Evolutionary conservation across 2,888 invertebrate genomes (phyloP), one percentile per base, ranked within the genome.

Genomic region (Heliconius aoede): DNA sequence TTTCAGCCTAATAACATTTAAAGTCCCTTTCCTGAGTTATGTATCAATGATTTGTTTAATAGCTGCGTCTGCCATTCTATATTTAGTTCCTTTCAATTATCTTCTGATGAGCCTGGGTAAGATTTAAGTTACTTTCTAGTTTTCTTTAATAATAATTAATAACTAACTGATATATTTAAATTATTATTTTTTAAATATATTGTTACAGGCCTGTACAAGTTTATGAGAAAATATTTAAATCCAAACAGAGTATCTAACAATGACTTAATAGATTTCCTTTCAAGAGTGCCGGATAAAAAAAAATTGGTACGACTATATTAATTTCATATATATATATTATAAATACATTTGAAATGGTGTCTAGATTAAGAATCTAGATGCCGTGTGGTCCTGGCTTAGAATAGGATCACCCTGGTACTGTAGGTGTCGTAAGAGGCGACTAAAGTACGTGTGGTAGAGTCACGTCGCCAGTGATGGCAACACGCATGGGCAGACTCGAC

Each of bases 1-100:
- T 92, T 93, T 83, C 89, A 94, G 94, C 79, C 85, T 94, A 77
- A 86, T 87, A 46, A 88, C 86, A 55, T 94, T 93, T 75, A 90
- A 92, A 81, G 89, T 94, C 9, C 93, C 94, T 0, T 93, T 90
- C 81, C 80, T 94, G 79, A 93, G 90, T 77, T 88, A 87, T 67
- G 81, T 93, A 30, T 80, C 89, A 7, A 91, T 94, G 86, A 61
- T 86, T 3, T 74, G 92, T 74, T 83, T 94, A 28, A 51, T 87
- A 3, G 72, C 81, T 0, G 80, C 87, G 2, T 87, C 93, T 9
- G 74, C 86, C 3, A 84, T 83, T 3, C 80, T 94, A 26, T 92
- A 91, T 82, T 82, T 86, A 18, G 81, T 94, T 51, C 90, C 91
- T 0, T 86, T 87, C 67, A 93, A 91, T 79, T 92, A 91, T 75